Conservation (phyloP, 2,113 vertebrate genomes). For the Sphaerodactylus townsendi region DNA sequence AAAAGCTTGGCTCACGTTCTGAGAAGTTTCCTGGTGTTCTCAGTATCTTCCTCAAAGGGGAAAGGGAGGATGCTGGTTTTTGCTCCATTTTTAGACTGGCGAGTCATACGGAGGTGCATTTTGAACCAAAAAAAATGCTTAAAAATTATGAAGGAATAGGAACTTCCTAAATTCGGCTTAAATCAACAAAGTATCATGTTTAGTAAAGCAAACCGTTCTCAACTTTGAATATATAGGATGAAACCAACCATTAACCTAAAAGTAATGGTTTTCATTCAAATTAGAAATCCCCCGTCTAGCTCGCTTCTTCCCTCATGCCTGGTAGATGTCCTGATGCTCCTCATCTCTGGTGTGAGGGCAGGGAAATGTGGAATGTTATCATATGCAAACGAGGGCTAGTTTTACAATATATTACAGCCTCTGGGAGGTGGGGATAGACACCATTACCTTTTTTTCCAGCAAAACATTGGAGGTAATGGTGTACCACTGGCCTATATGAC, state of each 20-base stretch:
- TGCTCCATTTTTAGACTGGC: not conserved
- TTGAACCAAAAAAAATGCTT: not conserved
- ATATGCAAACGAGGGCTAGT: not conserved
- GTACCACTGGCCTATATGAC: too few relatives aligned
- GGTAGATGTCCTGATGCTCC: not conserved
- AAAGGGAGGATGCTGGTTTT: not conserved
- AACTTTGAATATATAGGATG: not conserved
- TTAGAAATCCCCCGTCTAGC: too few relatives aligned
- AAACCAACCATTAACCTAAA: not conserved
- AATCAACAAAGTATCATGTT: not conserved
- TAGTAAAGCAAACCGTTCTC: not conserved
- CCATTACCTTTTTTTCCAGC: not conserved
- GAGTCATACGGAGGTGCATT: not conserved
- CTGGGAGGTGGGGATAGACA: too few relatives aligned
- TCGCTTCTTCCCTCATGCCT: not conserved
- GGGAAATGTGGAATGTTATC: not conserved
- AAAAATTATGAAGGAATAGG: not conserved
- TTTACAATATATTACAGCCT: not conserved
- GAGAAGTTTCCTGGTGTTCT: not conserved
- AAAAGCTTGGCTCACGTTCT: not conserved
- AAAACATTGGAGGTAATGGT: not conserved
- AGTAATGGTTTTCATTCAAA: too few relatives aligned
- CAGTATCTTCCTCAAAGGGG: not conserved
- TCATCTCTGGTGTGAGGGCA: not conserved
- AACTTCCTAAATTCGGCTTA: not conserved